Evolutionary conservation across 2,888 invertebrate species (phyloP), one percentile per base, ranked within the genome.

Genomic region (Hoplodrina blanda): DNA sequence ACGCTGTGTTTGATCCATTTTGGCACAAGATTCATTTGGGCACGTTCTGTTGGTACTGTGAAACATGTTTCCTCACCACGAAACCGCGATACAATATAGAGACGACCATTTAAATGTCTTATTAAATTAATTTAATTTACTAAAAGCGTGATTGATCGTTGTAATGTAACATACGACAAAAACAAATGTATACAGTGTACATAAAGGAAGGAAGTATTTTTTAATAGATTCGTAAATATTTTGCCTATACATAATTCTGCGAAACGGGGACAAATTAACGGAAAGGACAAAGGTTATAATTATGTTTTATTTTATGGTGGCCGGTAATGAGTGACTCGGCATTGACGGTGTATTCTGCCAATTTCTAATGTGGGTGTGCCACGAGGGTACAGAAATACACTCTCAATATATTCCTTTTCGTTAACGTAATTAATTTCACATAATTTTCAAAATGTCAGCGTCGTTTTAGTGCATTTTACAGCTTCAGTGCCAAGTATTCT

Each of bases 331-430:
- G 57, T 46, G 30, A 59, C 50, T 63, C 57, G 41, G 57, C 62
- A 67, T 77, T 67, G 78, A 37, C 61, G 70, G 41, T 61, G 66
- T 63, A 54, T 76, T 80, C 78, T 81, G 78, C 72, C 78, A 78
- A 81, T 64, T 71, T 76, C 63, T 62, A 53, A 59, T 20, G 72
- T 77, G 81, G 63, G 78, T 49, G 61, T 59, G 78, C 54, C 78
- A 81, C 78, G 81, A 72, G 67, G 57, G 30, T 72, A 77, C 81
- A 52, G 52, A 78, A 81, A 81, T 78, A 81, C 62, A 71, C 57
- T n/a, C 49, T 2, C 44, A 57, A 55, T 66, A 63, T 69, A 52
- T 69, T 66, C 62, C 49, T 62, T 72, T 74, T 63, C 49, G 33
- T 53, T 62, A 56, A 11, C 13, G 46, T 49, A 53, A 70, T 70